phyloP scores from a whole-genome alignment of 53 echinoderm and acorn worm species.

The Pentamera pediparva region DNA sequence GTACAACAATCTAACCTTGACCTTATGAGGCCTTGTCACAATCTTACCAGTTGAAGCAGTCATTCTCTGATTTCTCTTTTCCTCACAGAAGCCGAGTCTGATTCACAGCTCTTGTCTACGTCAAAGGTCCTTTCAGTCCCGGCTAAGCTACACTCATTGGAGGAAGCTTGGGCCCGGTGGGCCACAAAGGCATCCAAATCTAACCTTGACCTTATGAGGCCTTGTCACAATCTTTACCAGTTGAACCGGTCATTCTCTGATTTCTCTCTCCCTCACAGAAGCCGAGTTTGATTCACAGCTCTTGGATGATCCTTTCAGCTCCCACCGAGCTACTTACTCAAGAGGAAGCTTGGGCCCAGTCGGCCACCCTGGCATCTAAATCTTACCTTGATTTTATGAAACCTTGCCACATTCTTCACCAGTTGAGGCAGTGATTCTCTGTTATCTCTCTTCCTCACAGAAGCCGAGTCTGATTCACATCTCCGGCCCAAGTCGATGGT shows the following conservation, averaged over 20 bases:
- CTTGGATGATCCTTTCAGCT: conserved; percentile 62
- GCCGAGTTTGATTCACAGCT: conserved; percentile 57
- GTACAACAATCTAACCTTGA: no score
- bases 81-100: conserved; percentile 48
- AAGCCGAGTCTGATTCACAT: conserved; percentile 61
- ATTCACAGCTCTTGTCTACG: conserved; percentile 68
- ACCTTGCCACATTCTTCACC: no score
- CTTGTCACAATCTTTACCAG: no score
- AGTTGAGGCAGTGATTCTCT: no score
- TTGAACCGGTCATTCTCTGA: no score
- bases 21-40: no score
- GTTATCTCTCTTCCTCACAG: conserved; percentile 7
- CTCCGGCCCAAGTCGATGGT: conserved; percentile 79
- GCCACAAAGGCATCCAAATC: conserved; percentile 62
- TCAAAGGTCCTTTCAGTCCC: conserved; percentile 80
- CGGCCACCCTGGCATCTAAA: conserved; percentile 54
- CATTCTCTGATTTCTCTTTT: no score
- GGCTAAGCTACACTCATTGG: conserved; percentile 80
- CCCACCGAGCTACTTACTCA: conserved; percentile 87
- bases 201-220: no score
- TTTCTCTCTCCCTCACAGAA: conserved; percentile 15
- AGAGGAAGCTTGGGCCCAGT: conserved; percentile 81
- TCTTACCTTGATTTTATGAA: no score
- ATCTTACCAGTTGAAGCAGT: no score
- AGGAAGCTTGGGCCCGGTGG: conserved; percentile 78